A percentile compares a stretch with the other conserved stretches of the same genome.
Conservation (phyloP, 2,888 invertebrate species). For the Seladonia tumulorum region DNA sequence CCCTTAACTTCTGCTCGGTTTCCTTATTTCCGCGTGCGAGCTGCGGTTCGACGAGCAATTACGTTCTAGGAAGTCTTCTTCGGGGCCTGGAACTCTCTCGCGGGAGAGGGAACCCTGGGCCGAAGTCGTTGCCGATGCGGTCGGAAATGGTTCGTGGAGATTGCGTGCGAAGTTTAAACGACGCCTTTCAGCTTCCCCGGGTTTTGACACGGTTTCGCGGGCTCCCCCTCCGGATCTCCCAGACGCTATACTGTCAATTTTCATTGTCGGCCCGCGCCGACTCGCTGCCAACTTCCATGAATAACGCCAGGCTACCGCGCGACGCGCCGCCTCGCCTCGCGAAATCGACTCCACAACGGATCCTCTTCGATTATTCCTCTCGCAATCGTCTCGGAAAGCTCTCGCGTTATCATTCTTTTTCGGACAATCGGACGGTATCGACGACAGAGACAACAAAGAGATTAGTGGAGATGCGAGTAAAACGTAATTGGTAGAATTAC, state of each 20-base stretch:
- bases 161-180: slow-evolving; percentile 43
- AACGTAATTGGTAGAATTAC: too few relatives aligned
- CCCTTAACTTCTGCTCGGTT: slow-evolving; percentile 63
- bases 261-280: slow-evolving; percentile 5
- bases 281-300: slow-evolving; percentile 2
- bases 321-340: background rate
- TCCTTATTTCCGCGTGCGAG: slow-evolving; percentile 71
- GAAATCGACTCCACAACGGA: background rate
- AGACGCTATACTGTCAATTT: slow-evolving; percentile 9
- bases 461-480: too few relatives aligned
- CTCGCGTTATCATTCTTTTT: background rate
- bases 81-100: slow-evolving; percentile 43
- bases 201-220: slow-evolving; percentile 24
- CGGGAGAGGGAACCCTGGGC: slow-evolving; percentile 24
- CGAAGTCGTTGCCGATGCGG: slow-evolving; percentile 48
- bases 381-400: background rate
- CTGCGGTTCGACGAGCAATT: slow-evolving; percentile 70
- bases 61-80: slow-evolving; percentile 62
- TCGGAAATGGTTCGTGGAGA: slow-evolving; percentile 36
- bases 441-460: too few relatives aligned
- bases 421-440: too few relatives aligned
- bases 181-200: slow-evolving; percentile 34
- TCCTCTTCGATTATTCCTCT: background rate
- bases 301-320: background rate
- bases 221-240: slow-evolving; percentile 18